Base-by-base conservation (phyloP, 2,113 vertebrate genomes). In the Galbula dea region DNA sequence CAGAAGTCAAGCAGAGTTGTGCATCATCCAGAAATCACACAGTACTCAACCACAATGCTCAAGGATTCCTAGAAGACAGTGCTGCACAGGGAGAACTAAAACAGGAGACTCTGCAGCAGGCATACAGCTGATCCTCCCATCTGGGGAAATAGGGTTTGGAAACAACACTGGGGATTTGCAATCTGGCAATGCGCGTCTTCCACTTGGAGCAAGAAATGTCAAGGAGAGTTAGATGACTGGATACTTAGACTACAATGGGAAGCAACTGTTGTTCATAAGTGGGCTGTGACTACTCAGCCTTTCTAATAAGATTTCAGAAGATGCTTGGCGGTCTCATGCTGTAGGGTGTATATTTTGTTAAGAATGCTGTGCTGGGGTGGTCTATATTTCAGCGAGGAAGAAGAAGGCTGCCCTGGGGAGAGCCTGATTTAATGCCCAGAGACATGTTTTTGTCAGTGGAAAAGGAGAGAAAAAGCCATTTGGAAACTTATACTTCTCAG, bases 271-370 rank as follows among this genome's bases (percentile, higher is more conserved):
- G 77, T 3, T 94, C n/a, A 6, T 13, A 3, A 57, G 83, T 80
- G 68, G 86, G 86, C 90, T 87, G 81, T 46, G 94, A 46, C 89
- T 65, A 1, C 82, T 84, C 86, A 89, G 82, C 84, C 78, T 77
- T 41, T 46, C 75, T 89, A 77, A 85, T 92, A 71, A 37, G 51
- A 58, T 91, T 77, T 82, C 3, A 1, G 84, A 29, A 74, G 75
- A 63, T 57, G 87, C 78, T 94, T 32, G 9, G 54, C 90, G 68
- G 73, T 27, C 45, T 92, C 27, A 1, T 36, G 51, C 73, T 75
- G 45, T 2, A 6, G 65, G 54, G 54, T 66, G 32, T 6, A 1
- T 41, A 51, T 65, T 90, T 84, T 75, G 69, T 49, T 80, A 37
- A n/a, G 17, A 6, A 14, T 15, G 45, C 26, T 32, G 51, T 58